These are phyloP conservation scores for Oryzias javanicus DNA, from an alignment of 2,113 vertebrate genomes.

Conservation along the genomic window DNA sequence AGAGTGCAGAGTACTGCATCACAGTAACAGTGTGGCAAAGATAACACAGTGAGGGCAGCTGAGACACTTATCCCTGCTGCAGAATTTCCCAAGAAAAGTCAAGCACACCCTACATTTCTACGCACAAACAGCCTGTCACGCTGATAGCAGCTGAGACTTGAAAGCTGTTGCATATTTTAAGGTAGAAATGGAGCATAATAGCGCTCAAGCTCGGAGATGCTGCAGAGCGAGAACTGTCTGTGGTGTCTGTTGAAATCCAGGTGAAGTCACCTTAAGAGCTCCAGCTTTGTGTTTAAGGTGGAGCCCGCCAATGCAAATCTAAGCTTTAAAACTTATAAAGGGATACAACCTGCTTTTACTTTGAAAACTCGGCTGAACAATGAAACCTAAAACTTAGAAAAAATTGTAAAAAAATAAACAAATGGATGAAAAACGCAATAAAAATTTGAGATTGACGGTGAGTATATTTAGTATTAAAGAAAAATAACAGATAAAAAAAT, in stretches of 20 bases:
- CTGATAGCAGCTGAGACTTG: slow-evolving; percentile 52
- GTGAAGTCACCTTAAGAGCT: slow-evolving; percentile 19
- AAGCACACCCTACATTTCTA: slow-evolving; percentile 51
- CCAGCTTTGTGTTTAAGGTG: neutral
- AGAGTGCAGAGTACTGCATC: slow-evolving; percentile 57
- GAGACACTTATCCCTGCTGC: slow-evolving; percentile 48
- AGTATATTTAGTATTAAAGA: no score
- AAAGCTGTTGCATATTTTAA: slow-evolving; percentile 46
- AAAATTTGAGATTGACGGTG: no score
- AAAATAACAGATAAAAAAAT: no score
- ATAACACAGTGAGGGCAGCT: slow-evolving; percentile 54
- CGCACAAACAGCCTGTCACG: slow-evolving; percentile 32
- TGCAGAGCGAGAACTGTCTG: neutral
- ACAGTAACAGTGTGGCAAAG: slow-evolving; percentile 61
- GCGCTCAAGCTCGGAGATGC: slow-evolving; percentile 11
- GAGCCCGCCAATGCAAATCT: no score
- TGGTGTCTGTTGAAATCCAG: slow-evolving; percentile 1
- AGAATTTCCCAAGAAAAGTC: slow-evolving; percentile 58
- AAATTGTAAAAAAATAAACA: no score
- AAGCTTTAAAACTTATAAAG: no score
- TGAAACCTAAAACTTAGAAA: no score
- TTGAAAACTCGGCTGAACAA: no score
- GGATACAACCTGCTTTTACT: no score
- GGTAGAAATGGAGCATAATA: slow-evolving; percentile 41
- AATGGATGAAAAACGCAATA: no score